A percentile compares a stretch with the other conserved stretches of the same genome.
phyloP scores from a whole-genome alignment of 2,888 invertebrate species.

The Thera britannica region DNA sequence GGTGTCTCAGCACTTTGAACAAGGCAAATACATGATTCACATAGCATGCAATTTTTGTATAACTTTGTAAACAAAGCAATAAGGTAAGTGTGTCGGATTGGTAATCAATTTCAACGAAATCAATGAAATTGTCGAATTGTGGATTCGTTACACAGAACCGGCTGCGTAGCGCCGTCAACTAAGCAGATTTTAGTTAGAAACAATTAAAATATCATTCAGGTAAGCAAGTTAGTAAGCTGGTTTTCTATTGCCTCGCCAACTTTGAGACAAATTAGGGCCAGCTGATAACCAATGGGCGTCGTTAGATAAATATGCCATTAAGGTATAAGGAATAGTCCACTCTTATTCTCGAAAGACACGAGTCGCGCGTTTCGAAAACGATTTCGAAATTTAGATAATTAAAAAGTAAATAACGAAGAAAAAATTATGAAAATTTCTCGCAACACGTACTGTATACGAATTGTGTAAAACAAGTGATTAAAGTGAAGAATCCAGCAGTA shows the following conservation, averaged over 20 bases:
- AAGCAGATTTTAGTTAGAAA: conserved; percentile 35
- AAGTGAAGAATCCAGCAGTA: conserved; percentile 34
- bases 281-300: conserved; percentile 62
- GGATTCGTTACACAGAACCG: conserved; percentile 14
- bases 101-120: conserved; percentile 14
- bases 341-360: conserved; percentile 39
- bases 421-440: conserved; percentile 36
- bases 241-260: conserved; percentile 50
- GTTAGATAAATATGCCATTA: conserved; percentile 79
- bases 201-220: conserved; percentile 59
- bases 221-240: conserved; percentile 48
- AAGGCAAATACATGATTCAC: too few relatives aligned
- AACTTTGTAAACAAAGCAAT: conserved; percentile 1
- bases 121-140: conserved; percentile 21
- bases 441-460: conserved; percentile 24
- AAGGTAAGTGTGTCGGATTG: conserved; percentile 14
- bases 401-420: conserved; percentile 27
- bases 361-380: conserved; percentile 26
- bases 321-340: conserved; percentile 51
- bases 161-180: conserved; percentile 24
- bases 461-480: conserved; percentile 38
- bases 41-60: not conserved
- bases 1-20: too few relatives aligned
- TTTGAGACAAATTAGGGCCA: conserved; percentile 63
- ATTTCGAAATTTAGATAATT: conserved; percentile 32